These are phyloP conservation scores for Elephas maximus DNA, from an alignment of 2,113 vertebrate genomes.

Conservation along the genomic window DNA sequence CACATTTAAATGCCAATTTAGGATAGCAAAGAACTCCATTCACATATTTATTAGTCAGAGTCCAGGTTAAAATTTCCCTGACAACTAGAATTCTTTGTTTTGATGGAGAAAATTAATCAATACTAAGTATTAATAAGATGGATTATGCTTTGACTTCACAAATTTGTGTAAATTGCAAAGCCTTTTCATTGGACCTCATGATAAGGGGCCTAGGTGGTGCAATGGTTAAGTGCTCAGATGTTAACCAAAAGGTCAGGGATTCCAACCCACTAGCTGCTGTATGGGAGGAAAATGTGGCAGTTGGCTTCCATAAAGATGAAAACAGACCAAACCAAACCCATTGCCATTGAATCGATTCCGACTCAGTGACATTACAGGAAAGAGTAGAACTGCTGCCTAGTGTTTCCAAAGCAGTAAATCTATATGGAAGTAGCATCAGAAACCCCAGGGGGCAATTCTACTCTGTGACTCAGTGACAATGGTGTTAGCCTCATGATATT, in stretches of 20 bases:
- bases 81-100: conserved; percentile 18
- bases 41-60: not conserved
- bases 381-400: not conserved
- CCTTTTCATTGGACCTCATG: not conserved
- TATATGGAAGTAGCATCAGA: too few relatives aligned
- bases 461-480: not conserved
- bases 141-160: not conserved
- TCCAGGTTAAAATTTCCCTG: conserved; percentile 4
- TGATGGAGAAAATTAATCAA: not conserved
- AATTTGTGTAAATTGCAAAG: not conserved
- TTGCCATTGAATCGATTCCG: not conserved
- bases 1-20: conserved; percentile 11
- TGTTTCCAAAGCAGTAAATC: not conserved
- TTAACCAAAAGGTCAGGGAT: not conserved
- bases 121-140: not conserved
- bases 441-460: not conserved
- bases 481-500: not conserved
- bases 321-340: not conserved
- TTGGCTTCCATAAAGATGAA: not conserved
- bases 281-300: not conserved
- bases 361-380: not conserved
- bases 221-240: not conserved
- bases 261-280: not conserved
- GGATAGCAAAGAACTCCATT: not conserved
- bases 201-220: not conserved